phyloP scores from a whole-genome alignment of 2,797 vertebrate genomes.

The Pelochelys cantorii region DNA sequence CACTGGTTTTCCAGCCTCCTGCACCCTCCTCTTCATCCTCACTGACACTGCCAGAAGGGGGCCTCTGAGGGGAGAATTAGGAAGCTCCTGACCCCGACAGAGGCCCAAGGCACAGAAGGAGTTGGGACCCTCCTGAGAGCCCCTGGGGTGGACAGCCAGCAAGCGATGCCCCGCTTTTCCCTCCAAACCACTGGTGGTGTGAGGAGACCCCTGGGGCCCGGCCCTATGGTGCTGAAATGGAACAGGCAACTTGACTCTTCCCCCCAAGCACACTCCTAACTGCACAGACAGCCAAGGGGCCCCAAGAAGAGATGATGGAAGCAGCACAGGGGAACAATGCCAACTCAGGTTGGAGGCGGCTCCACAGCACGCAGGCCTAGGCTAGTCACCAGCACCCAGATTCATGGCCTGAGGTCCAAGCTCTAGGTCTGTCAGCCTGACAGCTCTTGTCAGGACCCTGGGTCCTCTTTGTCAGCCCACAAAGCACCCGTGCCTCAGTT shows the following conservation, averaged over 20 bases:
- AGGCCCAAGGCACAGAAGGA: not conserved
- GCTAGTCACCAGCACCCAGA: not conserved
- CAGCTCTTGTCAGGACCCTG: not conserved
- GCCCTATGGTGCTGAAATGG: too few relatives aligned
- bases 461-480: not conserved
- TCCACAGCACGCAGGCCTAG: not conserved
- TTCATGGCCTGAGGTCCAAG: accelerated
- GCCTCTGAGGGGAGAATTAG: not conserved
- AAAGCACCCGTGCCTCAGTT: not conserved
- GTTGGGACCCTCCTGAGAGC: not conserved
- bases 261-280: not conserved
- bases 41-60: accelerated
- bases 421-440: not conserved
- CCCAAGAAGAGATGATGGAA: not conserved
- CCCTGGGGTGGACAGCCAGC: too few relatives aligned
- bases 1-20: not conserved
- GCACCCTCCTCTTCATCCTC: too few relatives aligned
- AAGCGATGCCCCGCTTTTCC: too few relatives aligned
- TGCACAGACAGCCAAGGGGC: not conserved
- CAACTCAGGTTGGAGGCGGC: not conserved
- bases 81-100: accelerated
- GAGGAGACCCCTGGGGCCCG: too few relatives aligned
- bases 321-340: not conserved
- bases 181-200: too few relatives aligned
- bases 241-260: too few relatives aligned